Evolutionary conservation across 2,797 vertebrate species (phyloP).

Genomic region (Coilia nasus): DNA sequence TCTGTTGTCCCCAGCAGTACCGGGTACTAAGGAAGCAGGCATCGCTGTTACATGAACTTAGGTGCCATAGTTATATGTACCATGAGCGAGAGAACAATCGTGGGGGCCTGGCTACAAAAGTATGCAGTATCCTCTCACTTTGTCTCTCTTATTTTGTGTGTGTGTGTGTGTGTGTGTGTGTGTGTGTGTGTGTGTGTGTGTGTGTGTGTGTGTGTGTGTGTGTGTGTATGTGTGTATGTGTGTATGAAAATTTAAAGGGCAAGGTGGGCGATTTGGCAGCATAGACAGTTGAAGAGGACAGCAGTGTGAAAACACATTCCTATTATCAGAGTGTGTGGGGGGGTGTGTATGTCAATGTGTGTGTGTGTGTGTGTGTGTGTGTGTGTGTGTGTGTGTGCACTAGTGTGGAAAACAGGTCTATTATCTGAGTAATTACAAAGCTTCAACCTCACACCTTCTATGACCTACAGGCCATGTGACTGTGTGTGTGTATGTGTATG

Average conservation of each 20-base stretch:
- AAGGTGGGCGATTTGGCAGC: constrained; percentile 22
- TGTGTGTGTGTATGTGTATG: background rate
- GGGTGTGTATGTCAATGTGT: background rate
- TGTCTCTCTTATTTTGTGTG: too few species aligned
- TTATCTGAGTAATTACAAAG: constrained; percentile 51
- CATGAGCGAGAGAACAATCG: too few species aligned
- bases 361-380: too few species aligned
- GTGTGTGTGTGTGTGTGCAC: background rate
- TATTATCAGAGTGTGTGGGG: constrained; percentile 16
- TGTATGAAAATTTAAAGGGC: constrained; percentile 5
- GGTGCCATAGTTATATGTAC: too few species aligned
- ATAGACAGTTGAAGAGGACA: constrained; percentile 8
- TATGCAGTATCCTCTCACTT: too few species aligned
- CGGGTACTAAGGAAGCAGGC: too few species aligned
- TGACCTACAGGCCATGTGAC: constrained; percentile 36
- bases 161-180: too few species aligned
- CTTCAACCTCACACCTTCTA: constrained; percentile 44
- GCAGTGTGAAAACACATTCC: constrained; percentile 21
- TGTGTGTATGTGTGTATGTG: background rate
- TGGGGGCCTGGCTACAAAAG: too few species aligned
- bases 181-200: too few species aligned
- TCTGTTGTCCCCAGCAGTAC: too few species aligned
- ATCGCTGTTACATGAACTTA: too few species aligned
- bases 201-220: constrained; percentile 2
- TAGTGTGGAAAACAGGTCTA: constrained; percentile 47